These are phyloP conservation scores for Piprites chloris DNA, from an alignment of 2,113 vertebrate genomes.

Conservation along the genomic window DNA sequence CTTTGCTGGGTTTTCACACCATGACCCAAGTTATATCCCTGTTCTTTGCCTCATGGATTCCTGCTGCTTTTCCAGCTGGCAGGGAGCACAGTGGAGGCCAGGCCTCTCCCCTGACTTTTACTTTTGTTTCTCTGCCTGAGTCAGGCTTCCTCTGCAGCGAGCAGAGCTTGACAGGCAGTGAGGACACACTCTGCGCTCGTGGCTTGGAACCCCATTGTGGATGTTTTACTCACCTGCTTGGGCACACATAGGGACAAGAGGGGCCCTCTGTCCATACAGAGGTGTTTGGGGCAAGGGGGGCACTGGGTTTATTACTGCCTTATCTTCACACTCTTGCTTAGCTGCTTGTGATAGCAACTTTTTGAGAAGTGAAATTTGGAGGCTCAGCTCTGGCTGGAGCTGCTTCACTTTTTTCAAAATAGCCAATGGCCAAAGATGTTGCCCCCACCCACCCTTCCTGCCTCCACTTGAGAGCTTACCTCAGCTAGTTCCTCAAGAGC, in stretches of 20 bases:
- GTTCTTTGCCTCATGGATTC: background rate
- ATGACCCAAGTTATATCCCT: accelerated
- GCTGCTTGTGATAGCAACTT: background rate
- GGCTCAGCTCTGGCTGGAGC: background rate
- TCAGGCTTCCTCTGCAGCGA: background rate
- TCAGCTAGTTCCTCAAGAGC: background rate
- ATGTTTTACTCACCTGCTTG: background rate
- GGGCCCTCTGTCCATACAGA: accelerated
- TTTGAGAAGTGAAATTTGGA: background rate
- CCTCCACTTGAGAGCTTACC: background rate
- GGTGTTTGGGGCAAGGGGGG: background rate
- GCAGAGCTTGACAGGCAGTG: background rate
- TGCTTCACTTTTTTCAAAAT: background rate
- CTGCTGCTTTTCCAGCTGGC: background rate
- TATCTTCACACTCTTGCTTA: background rate
- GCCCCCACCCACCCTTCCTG: background rate
- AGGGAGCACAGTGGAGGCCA: background rate
- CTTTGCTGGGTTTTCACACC: background rate
- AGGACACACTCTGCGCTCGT: accelerated
- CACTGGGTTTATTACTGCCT: accelerated
- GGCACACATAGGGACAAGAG: background rate
- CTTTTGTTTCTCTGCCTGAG: background rate
- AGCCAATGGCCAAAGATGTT: background rate
- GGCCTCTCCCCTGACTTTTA: background rate
- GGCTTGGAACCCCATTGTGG: accelerated